Evolutionary conservation across 2,888 invertebrate species (phyloP).

Genomic region (Dicranocentrus wangi): DNA sequence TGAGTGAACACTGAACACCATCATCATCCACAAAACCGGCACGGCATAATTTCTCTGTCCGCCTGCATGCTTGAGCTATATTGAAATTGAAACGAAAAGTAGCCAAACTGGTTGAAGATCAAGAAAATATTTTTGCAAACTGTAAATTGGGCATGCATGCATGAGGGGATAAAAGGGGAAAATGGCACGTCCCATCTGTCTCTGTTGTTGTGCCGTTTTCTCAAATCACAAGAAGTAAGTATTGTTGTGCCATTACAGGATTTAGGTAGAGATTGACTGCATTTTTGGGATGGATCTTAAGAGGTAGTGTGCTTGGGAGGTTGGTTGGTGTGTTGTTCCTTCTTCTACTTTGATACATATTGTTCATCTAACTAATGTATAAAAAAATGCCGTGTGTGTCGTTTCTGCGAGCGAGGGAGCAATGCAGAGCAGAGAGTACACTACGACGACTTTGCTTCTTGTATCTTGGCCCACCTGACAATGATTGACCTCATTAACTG

Average conservation of each 20-base stretch:
- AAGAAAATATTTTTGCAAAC: conserved; percentile 7
- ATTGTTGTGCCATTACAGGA: too few relatives aligned
- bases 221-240: too few relatives aligned
- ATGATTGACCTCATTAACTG: conserved; percentile 62
- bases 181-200: conserved; percentile 18
- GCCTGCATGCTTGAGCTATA: neutral
- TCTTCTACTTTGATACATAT: neutral
- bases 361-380: neutral
- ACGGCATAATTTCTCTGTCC: neutral
- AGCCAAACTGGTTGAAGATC: conserved; percentile 20
- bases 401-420: too few relatives aligned
- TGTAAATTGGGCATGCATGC: neutral
- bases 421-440: neutral
- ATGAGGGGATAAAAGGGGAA: neutral
- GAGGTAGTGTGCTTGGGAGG: too few relatives aligned
- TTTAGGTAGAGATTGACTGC: too few relatives aligned
- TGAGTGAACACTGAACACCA: too few relatives aligned
- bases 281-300: too few relatives aligned
- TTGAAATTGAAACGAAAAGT: conserved; percentile 21
- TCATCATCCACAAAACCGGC: neutral
- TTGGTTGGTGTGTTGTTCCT: conserved; percentile 10
- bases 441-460: conserved; percentile 54
- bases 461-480: conserved; percentile 54
- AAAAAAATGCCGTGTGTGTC: too few relatives aligned
- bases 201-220: neutral